Percentiles rank a stretch among this genome's conserved stretches.
Evolutionary conservation across 2,888 invertebrate species (phyloP).

Genomic region (Ligdia adustata): DNA sequence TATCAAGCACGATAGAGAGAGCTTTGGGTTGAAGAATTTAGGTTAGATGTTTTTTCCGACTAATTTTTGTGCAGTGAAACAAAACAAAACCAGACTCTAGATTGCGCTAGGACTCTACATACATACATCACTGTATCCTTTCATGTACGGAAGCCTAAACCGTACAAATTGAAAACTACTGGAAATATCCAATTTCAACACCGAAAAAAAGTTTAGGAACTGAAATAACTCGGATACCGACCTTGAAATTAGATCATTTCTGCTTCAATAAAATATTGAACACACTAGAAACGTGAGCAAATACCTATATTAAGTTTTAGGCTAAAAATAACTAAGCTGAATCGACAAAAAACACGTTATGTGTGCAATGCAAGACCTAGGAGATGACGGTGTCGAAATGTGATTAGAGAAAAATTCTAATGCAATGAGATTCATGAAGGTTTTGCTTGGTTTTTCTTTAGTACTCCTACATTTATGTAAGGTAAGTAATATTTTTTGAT

Average conservation of each 20-base stretch:
- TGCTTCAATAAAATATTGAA: not conserved
- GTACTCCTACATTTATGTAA: too few relatives aligned
- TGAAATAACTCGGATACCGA: not conserved
- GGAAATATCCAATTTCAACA: conserved; percentile 8
- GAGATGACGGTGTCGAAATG: conserved; percentile 11
- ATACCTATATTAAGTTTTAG: not conserved
- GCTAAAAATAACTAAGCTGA: conserved; percentile 13
- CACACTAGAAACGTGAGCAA: conserved; percentile 10
- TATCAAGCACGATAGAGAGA: too few relatives aligned
- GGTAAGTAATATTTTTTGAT: too few relatives aligned
- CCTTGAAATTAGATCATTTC: conserved; percentile 8
- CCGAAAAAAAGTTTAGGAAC: conserved; percentile 7
- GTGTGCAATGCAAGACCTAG: not conserved
- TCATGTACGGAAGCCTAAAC: conserved; percentile 1
- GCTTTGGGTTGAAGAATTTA: too few relatives aligned
- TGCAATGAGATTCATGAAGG: too few relatives aligned
- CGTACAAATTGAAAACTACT: conserved; percentile 3
- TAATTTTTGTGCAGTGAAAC: too few relatives aligned
- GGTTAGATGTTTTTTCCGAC: too few relatives aligned
- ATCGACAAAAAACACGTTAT: conserved; percentile 4
- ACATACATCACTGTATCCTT: too few relatives aligned
- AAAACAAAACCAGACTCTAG: too few relatives aligned
- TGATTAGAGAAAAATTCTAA: not conserved
- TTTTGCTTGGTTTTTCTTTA: too few relatives aligned
- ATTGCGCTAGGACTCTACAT: too few relatives aligned